These are phyloP conservation scores for Scaptomyza flava DNA, from an alignment of 2,888 invertebrate genomes.

Conservation along the genomic window DNA sequence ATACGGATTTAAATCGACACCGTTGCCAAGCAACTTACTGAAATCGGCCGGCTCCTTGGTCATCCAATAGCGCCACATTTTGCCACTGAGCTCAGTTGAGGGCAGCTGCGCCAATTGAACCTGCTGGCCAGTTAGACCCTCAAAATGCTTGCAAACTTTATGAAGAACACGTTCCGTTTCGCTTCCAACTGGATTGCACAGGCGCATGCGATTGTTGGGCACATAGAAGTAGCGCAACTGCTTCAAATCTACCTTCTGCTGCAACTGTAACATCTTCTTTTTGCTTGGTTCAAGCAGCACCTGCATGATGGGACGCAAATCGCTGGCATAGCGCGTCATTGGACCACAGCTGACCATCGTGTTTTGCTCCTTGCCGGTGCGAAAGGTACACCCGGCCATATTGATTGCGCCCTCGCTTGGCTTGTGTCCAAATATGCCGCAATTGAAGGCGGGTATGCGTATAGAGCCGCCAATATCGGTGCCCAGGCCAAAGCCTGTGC, in stretches of 20 bases:
- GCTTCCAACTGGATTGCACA: constrained; percentile 88
- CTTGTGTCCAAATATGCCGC: constrained; percentile 94
- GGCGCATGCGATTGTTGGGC: constrained; percentile 89
- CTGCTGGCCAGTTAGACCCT: constrained; percentile 77
- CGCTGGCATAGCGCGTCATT: constrained; percentile 90
- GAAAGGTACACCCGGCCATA: constrained; percentile 88
- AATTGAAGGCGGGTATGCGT: constrained; percentile 94
- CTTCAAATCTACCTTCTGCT: constrained; percentile 87
- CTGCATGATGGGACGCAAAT: constrained; percentile 91
- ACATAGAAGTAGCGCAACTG: constrained; percentile 91
- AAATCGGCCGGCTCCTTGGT: constrained; percentile 88
- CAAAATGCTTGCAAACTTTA: constrained; percentile 85
- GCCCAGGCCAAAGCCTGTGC: constrained; percentile 92
- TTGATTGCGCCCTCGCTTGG: constrained; percentile 87
- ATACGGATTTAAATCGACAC: constrained; percentile 85
- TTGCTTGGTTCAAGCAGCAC: constrained; percentile 85
- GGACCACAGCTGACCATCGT: constrained; percentile 95
- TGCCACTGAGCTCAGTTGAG: constrained; percentile 85
- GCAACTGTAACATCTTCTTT: constrained; percentile 86
- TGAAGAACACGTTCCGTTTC: constrained; percentile 88
- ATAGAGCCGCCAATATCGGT: constrained; percentile 99
- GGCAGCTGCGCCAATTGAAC: constrained; percentile 79
- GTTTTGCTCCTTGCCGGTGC: constrained; percentile 88
- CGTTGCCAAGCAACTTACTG: constrained; percentile 87
- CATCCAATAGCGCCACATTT: constrained; percentile 92